phyloP scores from a whole-genome alignment of 1,140 invertebrate genomes.

The Drosophila chauvacae region DNA sequence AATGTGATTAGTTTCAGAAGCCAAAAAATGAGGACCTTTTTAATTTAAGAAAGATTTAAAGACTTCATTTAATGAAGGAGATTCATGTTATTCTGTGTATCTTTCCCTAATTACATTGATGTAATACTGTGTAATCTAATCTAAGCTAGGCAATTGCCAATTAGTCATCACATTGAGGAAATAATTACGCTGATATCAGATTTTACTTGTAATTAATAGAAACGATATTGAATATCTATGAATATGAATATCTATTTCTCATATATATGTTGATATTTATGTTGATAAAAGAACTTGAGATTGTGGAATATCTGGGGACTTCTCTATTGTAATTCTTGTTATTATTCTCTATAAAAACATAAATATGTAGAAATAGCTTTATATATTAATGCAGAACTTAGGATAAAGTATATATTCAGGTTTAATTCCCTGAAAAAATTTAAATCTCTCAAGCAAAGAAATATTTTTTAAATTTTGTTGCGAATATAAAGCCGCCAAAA shows the following conservation, averaged over 20 bases:
- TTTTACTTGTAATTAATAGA: background rate
- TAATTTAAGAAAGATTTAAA: background rate
- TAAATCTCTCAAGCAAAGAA: background rate
- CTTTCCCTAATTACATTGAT: background rate
- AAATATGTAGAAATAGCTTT: background rate
- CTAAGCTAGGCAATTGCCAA: constrained; percentile 1
- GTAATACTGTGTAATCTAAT: constrained; percentile 3
- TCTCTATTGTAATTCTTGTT: background rate
- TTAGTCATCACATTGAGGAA: constrained; percentile 11
- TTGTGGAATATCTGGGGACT: background rate
- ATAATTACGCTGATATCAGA: background rate
- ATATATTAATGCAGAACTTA: background rate
- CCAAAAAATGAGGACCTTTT: background rate
- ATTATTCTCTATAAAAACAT: background rate
- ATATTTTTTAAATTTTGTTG: too few relatives aligned
- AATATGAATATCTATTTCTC: background rate
- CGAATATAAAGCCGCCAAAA: background rate
- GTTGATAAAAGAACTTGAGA: too few relatives aligned
- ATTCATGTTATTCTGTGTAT: background rate
- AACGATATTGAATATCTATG: background rate
- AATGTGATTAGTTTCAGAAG: background rate
- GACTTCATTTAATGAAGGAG: background rate
- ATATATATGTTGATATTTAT: too few relatives aligned
- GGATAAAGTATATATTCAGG: rapidly evolving
- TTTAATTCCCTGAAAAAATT: too few relatives aligned